Base-by-base conservation (phyloP, 2,113 vertebrate genomes). In the Scomber scombrus region DNA sequence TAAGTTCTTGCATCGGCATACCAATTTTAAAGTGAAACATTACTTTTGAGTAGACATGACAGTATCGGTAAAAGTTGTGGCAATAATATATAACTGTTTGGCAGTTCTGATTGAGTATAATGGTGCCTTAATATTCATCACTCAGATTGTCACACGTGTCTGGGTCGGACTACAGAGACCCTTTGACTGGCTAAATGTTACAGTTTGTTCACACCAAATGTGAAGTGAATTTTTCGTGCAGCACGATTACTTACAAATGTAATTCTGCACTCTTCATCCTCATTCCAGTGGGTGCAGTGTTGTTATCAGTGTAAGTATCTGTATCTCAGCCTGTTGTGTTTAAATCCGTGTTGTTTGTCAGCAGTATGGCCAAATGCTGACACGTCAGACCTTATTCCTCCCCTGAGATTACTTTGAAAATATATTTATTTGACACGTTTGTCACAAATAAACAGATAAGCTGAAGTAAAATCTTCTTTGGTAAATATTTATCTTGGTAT, bases 381-480 rank as follows among this genome's bases (percentile, higher is more conserved):
- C n/a, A 19, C 0, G 45, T 26, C 43, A 13, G 3, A 54, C 43
- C 29, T 23, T 45, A 47, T 54, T 47, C 57, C 43, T 70, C 61
- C 23, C 4, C 4, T 75, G 49, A 81, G 11, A 80, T 66, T 9
- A 40, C 19, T 26, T 8, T 52, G 18, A 55, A 73, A 63, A 81
- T 79, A 54, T 88, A 7, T 40, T 66, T 81, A 15, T 57, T 64
- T 43, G 55, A 51, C 34, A 52, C 34, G 9, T 75, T 26, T 71
- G 55, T 67, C 51, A 61, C 47, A 81, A 86, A 85, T 80, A 75
- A 75, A 66, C 34, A 52, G 81, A 80, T 89, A 57, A 76, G 45
- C 55, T 74, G 40, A 31, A 31, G 45, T 18, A 26, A 69, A 82
- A 84, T 60, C 43, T 56, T 60, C 43, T 56, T 45, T 75, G 56